Evolutionary conservation across 2,797 vertebrate species (phyloP), one percentile per base, ranked within the genome.

Genomic region (Heliangelus exortis): DNA sequence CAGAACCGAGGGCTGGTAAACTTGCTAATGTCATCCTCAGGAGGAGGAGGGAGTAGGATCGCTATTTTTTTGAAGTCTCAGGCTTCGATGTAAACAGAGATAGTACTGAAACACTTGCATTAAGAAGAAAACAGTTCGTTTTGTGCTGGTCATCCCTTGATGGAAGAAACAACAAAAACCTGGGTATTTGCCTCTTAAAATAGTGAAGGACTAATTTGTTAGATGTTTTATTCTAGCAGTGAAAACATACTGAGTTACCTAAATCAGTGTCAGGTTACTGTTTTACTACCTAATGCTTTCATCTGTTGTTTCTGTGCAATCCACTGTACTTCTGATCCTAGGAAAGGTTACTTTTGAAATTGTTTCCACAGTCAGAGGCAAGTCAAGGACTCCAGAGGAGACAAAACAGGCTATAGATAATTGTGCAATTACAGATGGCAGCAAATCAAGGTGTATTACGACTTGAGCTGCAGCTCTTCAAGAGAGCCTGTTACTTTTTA

Each of bases 401-500:
- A 57, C n/a, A 33, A 82, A 95, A 90, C 8, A 69, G 62, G 50
- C 79, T 93, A 63, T 39, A 92, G 84, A 63, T 95, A 89, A 92
- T 77, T 55, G 55, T 88, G 85, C 76, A 77, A 26, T 92, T 91
- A 68, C 78, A 92, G 74, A 91, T 59, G 67, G 54, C 88, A 86
- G 21, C 78, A 92, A 92, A 92, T 96, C 87, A 89, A 84, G 89
- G 76, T 90, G 33, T 81, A 51, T 87, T 75, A 34, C 43, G 82
- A 71, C 79, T 94, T 55, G 58, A 90, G 84, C 88, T 50, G 62
- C 14, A 83, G 91, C 77, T 66, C 58, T 79, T 87, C 68, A 74
- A 81, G 84, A 63, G 69, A 95, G 84, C 51, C 74, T 78, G 89
- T 69, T 92, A 53, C 76, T 95, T 96, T 90, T 97, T 96, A 96